Conservation (phyloP, 2,797 vertebrate genomes). For the Neomorphus geoffroyi region DNA sequence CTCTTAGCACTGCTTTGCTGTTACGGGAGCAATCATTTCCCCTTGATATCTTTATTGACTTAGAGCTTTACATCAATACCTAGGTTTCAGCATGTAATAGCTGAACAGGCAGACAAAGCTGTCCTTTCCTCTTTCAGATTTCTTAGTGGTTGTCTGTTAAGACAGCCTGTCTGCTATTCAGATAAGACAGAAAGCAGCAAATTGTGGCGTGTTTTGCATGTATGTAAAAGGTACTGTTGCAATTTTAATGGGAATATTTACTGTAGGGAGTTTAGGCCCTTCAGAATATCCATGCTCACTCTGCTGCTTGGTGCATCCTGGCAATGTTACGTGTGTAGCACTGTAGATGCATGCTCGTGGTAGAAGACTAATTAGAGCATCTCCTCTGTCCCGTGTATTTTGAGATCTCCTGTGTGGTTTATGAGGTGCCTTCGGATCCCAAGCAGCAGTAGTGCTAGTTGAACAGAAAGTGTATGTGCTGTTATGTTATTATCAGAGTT, state of each 20-base stretch:
- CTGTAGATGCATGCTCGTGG: accelerated
- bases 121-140: neutral
- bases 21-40: neutral
- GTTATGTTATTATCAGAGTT: neutral
- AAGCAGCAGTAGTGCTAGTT: neutral
- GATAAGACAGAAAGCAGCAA: neutral
- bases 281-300: no score
- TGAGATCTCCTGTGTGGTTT: neutral
- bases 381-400: neutral
- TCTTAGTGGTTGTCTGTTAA: neutral
- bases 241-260: neutral
- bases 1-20: neutral
- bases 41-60: neutral
- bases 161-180: neutral
- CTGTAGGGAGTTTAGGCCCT: neutral
- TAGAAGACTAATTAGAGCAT: neutral
- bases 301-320: neutral
- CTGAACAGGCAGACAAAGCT: neutral
- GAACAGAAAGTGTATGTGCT: neutral
- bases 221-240: neutral
- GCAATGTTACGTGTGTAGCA: accelerated
- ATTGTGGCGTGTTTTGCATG: neutral
- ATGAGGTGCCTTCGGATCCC: neutral
- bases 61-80: neutral
- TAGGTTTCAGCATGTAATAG: neutral